These are phyloP conservation scores for Temnothorax rugatulus DNA, from an alignment of 2,888 invertebrate genomes.

Conservation along the genomic window DNA sequence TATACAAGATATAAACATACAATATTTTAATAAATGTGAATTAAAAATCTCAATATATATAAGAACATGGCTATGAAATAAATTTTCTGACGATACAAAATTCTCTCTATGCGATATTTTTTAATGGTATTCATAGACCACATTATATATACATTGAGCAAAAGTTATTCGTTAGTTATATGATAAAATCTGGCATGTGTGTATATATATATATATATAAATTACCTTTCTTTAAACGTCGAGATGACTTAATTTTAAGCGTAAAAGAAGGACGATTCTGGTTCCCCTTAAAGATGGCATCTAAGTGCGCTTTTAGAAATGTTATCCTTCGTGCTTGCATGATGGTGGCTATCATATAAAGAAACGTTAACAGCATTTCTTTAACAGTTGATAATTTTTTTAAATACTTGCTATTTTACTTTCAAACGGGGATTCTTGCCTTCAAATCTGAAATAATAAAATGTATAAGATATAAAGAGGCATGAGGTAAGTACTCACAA, in stretches of 20 bases:
- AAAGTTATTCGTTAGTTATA: conserved; percentile 12
- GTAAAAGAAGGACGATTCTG: conserved; percentile 78
- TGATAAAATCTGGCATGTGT: conserved; percentile 16
- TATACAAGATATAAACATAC: neutral
- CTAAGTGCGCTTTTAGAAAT: conserved; percentile 90
- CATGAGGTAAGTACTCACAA: neutral
- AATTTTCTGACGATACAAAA: neutral
- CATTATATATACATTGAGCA: neutral
- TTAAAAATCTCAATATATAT: neutral
- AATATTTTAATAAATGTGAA: neutral
- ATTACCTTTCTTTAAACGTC: conserved; percentile 79
- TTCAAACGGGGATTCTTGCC: neutral
- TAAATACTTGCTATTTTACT: neutral
- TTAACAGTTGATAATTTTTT: conserved; percentile 2
- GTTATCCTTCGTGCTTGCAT: conserved; percentile 93
- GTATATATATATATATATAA: conserved; percentile 3
- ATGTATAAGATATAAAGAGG: neutral
- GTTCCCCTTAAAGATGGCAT: conserved; percentile 79
- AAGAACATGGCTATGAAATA: conserved; percentile 4
- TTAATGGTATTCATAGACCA: neutral
- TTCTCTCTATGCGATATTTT: conserved; percentile 14
- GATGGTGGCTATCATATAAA: conserved; percentile 94
- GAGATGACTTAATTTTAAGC: conserved; percentile 78
- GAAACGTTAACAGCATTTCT: conserved; percentile 93
- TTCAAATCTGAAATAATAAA: conserved; percentile 37